A percentile compares a stretch with the other conserved stretches of the same genome.
Evolutionary conservation across 2,888 invertebrate species (phyloP).

Genomic region (Conistra vaccinii): DNA sequence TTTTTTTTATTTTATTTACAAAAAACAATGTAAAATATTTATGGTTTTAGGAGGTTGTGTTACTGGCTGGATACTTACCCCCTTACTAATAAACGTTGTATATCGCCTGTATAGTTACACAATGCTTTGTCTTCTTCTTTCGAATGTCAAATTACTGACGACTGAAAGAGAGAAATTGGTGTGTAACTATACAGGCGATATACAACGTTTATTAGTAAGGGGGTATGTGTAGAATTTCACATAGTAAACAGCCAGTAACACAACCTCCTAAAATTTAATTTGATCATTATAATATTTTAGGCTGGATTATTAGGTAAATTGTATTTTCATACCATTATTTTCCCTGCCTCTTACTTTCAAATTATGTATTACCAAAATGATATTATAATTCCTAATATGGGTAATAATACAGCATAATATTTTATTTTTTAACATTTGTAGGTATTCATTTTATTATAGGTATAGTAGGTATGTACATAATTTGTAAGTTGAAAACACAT

Average conservation of each 20-base stretch:
- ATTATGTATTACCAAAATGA: neutral
- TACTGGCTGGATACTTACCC: neutral
- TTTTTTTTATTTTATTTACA: neutral
- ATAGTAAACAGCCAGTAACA: no score
- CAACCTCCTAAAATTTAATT: no score
- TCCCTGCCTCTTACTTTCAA: neutral
- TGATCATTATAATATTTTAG: neutral
- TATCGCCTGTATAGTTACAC: no score
- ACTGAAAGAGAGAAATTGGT: no score
- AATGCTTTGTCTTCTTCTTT: no score
- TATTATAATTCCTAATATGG: neutral
- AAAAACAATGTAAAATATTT: neutral
- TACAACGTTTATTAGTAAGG: no score
- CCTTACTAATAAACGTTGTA: no score
- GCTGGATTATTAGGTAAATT: neutral
- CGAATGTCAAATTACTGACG: no score
- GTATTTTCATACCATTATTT: slow-evolving; percentile 7
- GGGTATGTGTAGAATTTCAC: no score
- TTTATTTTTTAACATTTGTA: neutral
- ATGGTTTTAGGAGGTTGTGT: neutral
- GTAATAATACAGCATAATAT: neutral
- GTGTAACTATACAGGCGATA: no score
- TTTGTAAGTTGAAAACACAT: neutral
- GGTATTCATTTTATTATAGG: neutral
- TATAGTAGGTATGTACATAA: neutral